Evolutionary conservation across 2,888 invertebrate genomes (phyloP).

Genomic region (Hirudinaria manillensis): DNA sequence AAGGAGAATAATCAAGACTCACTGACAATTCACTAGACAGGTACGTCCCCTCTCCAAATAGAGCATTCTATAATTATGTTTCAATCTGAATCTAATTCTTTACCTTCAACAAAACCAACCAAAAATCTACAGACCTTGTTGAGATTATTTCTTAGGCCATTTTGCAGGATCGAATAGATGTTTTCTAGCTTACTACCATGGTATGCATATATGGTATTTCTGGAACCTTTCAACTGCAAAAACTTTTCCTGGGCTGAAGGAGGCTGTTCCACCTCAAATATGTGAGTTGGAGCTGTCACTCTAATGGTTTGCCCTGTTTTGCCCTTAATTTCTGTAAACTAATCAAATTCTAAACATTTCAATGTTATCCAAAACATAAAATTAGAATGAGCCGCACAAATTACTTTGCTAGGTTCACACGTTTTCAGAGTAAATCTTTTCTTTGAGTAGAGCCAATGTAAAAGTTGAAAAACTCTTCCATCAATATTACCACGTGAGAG

Average conservation of each 20-base stretch:
- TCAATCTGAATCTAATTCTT: background rate
- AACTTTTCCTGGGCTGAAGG: slow-evolving; percentile 34
- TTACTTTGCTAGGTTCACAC: slow-evolving; percentile 23
- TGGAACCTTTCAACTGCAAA: slow-evolving; percentile 25
- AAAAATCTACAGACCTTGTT: slow-evolving; percentile 58
- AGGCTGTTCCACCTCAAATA: slow-evolving; percentile 34
- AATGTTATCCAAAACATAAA: slow-evolving; percentile 2
- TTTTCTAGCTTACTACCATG: slow-evolving; percentile 76
- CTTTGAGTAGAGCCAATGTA: slow-evolving; percentile 47
- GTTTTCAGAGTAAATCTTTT: slow-evolving; percentile 42
- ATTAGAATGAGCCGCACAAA: background rate
- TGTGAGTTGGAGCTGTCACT: slow-evolving; percentile 28
- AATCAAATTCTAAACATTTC: background rate
- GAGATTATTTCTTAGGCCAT: slow-evolving; percentile 70
- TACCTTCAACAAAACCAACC: background rate
- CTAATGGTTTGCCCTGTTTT: slow-evolving; percentile 26
- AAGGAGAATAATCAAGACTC: slow-evolving; percentile 68
- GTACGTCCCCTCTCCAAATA: slow-evolving; percentile 70
- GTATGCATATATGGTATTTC: slow-evolving; percentile 59
- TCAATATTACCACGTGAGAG: background rate
- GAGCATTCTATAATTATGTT: slow-evolving; percentile 57
- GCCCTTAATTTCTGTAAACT: slow-evolving; percentile 35
- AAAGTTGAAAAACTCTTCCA: slow-evolving; percentile 40
- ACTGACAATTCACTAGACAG: slow-evolving; percentile 69
- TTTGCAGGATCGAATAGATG: slow-evolving; percentile 72